Evolutionary conservation across 2,888 invertebrate species (phyloP), one percentile per base, ranked within the genome.

Genomic region (Noctua comes): DNA sequence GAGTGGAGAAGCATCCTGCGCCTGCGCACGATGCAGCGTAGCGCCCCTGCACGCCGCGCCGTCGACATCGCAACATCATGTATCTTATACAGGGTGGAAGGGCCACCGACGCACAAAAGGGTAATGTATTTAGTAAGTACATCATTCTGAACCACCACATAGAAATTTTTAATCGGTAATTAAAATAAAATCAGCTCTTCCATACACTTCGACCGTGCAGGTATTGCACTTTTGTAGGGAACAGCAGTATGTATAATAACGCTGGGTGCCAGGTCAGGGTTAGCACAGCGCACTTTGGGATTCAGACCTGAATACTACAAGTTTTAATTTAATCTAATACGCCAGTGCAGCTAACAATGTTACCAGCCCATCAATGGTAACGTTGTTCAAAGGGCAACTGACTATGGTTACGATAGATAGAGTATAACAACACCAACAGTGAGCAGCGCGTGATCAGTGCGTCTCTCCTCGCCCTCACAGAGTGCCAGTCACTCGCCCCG

Each of bases 1-100:
- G 54, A 72, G 31, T 40, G 48, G 27, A 76, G 82, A 65, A 64
- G 76, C 69, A 78, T 82, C 76, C 77, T 62, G 82, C 68, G 73
- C 73, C 66, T 68, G 72, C 46, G 43, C 59, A 46, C 43, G 18
- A 36, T 31, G 31, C 64, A 24, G 76, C 64, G 57, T 21, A 51
- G 71, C 40, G 62, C 18, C 24, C 65, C 73, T 72, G 48, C 66
- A 31, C 46, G 16, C 64, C 24, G 64, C 46, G 16, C 64, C 24
- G 64, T 43, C 62, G n/a, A 73, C n/a, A 27, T 43, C 54, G n/a
- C 16, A 31, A 54, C 27, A 57, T 65, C 7, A 36, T 57, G 6
- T 57, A 51, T 24, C 27, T 24, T 8, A 57, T 5, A 5, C 57
- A 1, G n/a, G 57, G 57, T 57, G n/a, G n/a, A 57, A 1, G 11